These are phyloP conservation scores for Prochilodus magdalenae DNA, from an alignment of 2,113 vertebrate genomes.

Conservation along the genomic window DNA sequence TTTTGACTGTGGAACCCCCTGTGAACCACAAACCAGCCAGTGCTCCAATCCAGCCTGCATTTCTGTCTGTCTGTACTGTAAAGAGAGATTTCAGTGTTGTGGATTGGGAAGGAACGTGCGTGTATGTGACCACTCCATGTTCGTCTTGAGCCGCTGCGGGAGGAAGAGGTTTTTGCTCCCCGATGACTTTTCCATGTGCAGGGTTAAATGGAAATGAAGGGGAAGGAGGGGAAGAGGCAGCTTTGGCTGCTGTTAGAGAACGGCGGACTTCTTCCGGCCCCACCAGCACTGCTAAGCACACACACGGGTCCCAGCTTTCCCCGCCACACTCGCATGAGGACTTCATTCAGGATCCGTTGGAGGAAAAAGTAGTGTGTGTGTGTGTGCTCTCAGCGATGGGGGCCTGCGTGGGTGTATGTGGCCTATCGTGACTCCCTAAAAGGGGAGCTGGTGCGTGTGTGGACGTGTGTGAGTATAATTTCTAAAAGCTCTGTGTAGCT, in stretches of 20 bases:
- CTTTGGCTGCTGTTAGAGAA: constrained; percentile 54
- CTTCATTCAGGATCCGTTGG: constrained; percentile 41
- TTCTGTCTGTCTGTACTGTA: constrained; percentile 31
- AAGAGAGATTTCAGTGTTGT: constrained; percentile 42
- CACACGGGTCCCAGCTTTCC: not conserved
- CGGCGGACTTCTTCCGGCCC: constrained; percentile 52
- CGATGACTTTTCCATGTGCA: constrained; percentile 79
- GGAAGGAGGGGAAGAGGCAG: not conserved
- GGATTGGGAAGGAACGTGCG: constrained; percentile 44
- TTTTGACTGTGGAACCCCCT: constrained; percentile 26
- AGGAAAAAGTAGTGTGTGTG: constrained; percentile 31
- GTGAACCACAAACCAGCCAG: constrained; percentile 26
- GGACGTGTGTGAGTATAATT: constrained; percentile 21
- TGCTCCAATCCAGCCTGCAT: not conserved
- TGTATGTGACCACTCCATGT: constrained; percentile 52
- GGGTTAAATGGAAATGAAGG: constrained; percentile 68
- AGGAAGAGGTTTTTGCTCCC: constrained; percentile 74
- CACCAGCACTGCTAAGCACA: constrained; percentile 48
- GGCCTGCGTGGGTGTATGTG: constrained; percentile 17
- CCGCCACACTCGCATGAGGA: constrained; percentile 33
- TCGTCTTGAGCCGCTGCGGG: constrained; percentile 63
- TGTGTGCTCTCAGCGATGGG: not conserved
- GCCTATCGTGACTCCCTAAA: constrained; percentile 28
- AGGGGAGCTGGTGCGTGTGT: constrained; percentile 28
- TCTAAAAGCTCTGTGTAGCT: constrained; percentile 21